Percentiles rank a stretch among this genome's conserved stretches.
These are phyloP conservation scores for Cotesia typhae DNA, from an alignment of 1,140 invertebrate species.

Conservation along the genomic window DNA sequence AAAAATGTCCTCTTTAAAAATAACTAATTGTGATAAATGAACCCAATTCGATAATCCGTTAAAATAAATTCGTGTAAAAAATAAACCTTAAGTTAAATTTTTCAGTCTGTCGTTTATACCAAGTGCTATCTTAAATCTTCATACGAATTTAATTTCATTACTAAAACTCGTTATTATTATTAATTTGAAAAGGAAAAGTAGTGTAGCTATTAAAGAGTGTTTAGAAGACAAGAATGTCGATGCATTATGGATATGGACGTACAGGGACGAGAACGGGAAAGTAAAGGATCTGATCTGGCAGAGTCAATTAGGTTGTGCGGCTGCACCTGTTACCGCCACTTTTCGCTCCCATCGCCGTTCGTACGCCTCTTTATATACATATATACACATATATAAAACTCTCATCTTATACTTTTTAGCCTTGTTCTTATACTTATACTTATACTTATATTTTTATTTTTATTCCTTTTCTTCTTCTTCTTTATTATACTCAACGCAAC, in stretches of 20 bases:
- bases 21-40: too few relatives aligned
- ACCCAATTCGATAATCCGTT: too few relatives aligned
- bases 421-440: background rate
- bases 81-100: too few relatives aligned
- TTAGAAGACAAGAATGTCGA: slow-evolving; percentile 47
- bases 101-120: too few relatives aligned
- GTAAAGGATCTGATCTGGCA: slow-evolving; percentile 37
- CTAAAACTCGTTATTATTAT: background rate
- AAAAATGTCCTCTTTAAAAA: too few relatives aligned
- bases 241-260: slow-evolving; percentile 46
- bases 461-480: slow-evolving; percentile 29
- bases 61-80: too few relatives aligned
- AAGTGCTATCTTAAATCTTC: too few relatives aligned
- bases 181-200: slow-evolving; percentile 3
- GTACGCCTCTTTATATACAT: slow-evolving; percentile 20
- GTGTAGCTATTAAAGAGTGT: slow-evolving; percentile 44
- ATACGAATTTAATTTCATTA: too few relatives aligned
- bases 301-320: slow-evolving; percentile 47
- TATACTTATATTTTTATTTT: background rate
- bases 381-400: background rate
- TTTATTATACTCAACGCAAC: slow-evolving; percentile 36
- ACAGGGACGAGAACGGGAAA: too few relatives aligned
- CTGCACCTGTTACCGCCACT: slow-evolving; percentile 36
- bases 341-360: slow-evolving; percentile 28
- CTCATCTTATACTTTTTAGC: slow-evolving; percentile 28